Conservation (phyloP, 1,140 invertebrate species). For the Oedothorax gibbosus region DNA sequence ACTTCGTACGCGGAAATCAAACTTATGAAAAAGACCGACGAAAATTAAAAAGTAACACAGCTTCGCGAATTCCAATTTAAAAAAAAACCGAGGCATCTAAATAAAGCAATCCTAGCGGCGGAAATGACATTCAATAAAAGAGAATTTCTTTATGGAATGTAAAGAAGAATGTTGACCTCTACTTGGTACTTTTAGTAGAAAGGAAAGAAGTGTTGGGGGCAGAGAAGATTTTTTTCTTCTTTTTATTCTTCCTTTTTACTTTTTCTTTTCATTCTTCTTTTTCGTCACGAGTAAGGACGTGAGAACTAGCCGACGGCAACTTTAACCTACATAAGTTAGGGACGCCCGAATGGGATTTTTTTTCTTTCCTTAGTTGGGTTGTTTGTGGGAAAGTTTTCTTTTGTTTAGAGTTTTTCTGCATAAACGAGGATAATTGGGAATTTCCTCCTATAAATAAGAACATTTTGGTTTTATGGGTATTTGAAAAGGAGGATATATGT, state of each 20-base stretch:
- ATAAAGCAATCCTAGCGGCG: constrained; percentile 29
- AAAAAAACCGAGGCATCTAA: not conserved
- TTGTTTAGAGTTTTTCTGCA: constrained; percentile 40
- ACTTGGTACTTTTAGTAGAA: constrained; percentile 29
- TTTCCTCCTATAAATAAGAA: constrained; percentile 12
- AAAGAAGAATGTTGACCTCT: constrained; percentile 53
- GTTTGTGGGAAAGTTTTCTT: constrained; percentile 47
- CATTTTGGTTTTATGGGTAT: too few relatives aligned
- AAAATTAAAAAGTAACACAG: not conserved
- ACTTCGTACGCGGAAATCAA: not conserved
- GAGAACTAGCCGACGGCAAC: constrained; percentile 57
- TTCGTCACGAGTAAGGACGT: constrained; percentile 56
- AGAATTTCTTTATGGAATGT: constrained; percentile 54
- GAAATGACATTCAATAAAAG: constrained; percentile 43
- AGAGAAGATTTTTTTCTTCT: constrained; percentile 45
- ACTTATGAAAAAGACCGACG: not conserved
- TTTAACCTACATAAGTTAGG: constrained; percentile 58
- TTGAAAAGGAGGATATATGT: too few relatives aligned
- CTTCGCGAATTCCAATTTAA: not conserved
- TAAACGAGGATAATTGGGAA: constrained; percentile 42
- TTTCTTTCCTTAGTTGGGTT: constrained; percentile 2
- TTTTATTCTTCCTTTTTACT: constrained; percentile 37
- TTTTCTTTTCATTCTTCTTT: constrained; percentile 32
- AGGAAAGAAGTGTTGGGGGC: constrained; percentile 19
- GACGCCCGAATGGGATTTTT: constrained; percentile 11